Base-by-base conservation (phyloP, 2,888 invertebrate species). In the Drosophila quinaria region DNA sequence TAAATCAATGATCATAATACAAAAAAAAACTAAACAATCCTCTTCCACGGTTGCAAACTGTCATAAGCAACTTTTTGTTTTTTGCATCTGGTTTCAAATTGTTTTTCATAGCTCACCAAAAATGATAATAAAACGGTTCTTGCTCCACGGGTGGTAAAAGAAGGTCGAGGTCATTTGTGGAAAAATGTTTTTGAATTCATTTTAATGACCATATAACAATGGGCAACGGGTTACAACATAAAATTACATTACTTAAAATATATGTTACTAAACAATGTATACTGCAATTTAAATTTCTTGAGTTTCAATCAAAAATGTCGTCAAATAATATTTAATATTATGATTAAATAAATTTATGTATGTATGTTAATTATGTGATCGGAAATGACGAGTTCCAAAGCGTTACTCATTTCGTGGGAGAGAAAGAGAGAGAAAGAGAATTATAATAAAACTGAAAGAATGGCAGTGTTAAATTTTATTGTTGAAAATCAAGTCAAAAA, bases 281-380 rank as follows among this genome's bases (percentile, higher is more conserved):
- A 11, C 42, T 13, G 19, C 0, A 42, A 19, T 5, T 19, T 19
- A 5, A n/a, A 31, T 11, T 47, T 25, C 8, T 47, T 29, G 10
- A 47, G 15, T 47, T n/a, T 6, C 3, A 17, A 17, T 3, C 17
- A 31, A 17, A 50, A 19, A 13, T 33, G 13, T 50, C 2, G 1
- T 9, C 11, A 35, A 22, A 2, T 4, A 22, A 19, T 22, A 6
- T 1, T 4, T 33, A 19, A 13, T 13, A 49, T 33, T 19, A 15
- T 49, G 11, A 39, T 15, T 6, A 25, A 44, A 44, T 15, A 52
- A 11, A 33, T 13, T 5, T 11, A 13, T 46, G 3, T 2, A 11
- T 46, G 8, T 2, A 11, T 39, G 39, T 39, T 52, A 29, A 52
- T 25, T 39, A 54, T 54, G 52, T 54, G 52, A 39, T 54, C 39